Conservation (phyloP, 2,113 vertebrate genomes). For the Barnardius zonarius region DNA sequence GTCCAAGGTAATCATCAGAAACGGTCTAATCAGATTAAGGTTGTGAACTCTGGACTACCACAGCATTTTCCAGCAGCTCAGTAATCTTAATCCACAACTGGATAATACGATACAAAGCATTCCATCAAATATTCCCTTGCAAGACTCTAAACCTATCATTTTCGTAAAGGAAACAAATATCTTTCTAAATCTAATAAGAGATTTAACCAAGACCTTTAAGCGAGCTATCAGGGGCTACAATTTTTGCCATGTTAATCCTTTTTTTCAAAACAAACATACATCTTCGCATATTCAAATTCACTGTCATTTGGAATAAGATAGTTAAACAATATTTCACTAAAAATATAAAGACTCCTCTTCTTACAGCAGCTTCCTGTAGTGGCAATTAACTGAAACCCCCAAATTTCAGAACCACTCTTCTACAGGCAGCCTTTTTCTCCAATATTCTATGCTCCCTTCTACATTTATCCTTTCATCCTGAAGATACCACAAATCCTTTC, state of each 20-base stretch:
- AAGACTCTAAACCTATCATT: conserved; percentile 54
- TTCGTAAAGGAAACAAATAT: conserved; percentile 36
- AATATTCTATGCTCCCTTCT: neutral
- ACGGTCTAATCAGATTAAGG: conserved; percentile 67
- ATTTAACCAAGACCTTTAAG: conserved; percentile 39
- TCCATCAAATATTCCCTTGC: conserved; percentile 28
- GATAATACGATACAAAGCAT: conserved; percentile 40
- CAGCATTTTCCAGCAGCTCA: conserved; percentile 35
- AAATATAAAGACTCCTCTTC: neutral
- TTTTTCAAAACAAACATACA: neutral
- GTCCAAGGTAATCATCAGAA: conserved; percentile 62
- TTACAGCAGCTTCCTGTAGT: neutral
- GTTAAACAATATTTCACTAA: neutral
- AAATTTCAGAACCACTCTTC: neutral
- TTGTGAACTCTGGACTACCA: conserved; percentile 51
- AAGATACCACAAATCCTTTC: neutral
- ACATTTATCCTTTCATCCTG: neutral
- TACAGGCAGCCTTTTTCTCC: neutral
- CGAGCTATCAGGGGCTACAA: neutral
- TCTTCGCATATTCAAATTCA: neutral
- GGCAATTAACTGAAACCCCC: neutral
- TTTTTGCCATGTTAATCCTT: neutral
- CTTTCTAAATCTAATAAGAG: neutral
- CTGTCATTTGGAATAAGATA: neutral
- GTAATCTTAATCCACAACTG: conserved; percentile 47